Base-by-base conservation (phyloP, 1,140 invertebrate species). In the Caenorhabditis latens region DNA sequence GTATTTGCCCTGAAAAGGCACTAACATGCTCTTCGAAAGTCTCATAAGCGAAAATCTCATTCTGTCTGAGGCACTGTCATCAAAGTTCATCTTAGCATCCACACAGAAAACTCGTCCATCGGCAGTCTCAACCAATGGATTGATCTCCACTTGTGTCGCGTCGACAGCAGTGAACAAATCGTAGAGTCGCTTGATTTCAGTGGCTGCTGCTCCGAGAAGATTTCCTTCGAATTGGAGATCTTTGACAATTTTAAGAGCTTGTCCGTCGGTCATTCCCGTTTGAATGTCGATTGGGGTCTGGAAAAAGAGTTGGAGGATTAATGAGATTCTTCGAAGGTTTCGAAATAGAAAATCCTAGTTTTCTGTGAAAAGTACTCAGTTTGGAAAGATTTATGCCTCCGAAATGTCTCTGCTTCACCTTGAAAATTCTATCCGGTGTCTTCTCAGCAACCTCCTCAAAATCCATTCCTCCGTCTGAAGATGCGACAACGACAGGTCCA, bases 11-110 rank as follows among this genome's bases (percentile, higher is more conserved):
- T n/a, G n/a, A n/a, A 13, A n/a, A 42, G 40, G 11, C 24, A 58
- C 75, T 24, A 71, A 94, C 95, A 92, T 96, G 96, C 58, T 95
- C 95, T 6, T 85, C 87, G 14, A 94, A 94, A 91, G 96, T 95
- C 91, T 97, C 96, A 93, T 97, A 93, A 46, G 94, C 94, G 94
- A 98, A 98, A 85, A 98, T 95, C 53, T 96, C 95, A 91, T 96
- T 95, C 87, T 99, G 98, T 86, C 98, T 94, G 91, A 94, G 2
- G 98, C 98, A 94, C 99, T 99, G 93, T 99, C 98, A 94, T 99
- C 98, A 94, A 99, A 99, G 89, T 96, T 96, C 87, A 97, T 95
- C 94, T 99, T 99, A 16, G 98, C 98, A 95, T 99, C 98, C 84
- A 99, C 97, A 46, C 97, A 96, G 82, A 99, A 95, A 7, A 99